A percentile compares a stretch with the other conserved stretches of the same genome.
These are phyloP conservation scores for Tetragonula clypearis DNA, from an alignment of 1,140 invertebrate genomes.

Conservation along the genomic window DNA sequence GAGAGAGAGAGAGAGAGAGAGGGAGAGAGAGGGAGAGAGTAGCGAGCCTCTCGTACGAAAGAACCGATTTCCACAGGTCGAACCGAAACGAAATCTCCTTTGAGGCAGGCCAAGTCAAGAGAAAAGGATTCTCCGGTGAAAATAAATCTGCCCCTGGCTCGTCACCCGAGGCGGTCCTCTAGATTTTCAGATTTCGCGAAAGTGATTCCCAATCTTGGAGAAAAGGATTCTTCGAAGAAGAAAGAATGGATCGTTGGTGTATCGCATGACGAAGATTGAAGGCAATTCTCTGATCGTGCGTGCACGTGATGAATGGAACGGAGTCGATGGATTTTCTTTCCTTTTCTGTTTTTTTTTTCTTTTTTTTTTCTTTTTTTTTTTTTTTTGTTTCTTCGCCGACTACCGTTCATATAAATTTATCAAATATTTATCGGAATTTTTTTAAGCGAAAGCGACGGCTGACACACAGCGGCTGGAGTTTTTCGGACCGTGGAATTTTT, in stretches of 20 bases:
- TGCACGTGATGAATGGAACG: not conserved
- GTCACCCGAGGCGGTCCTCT: conserved; percentile 3
- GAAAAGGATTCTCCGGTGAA: conserved; percentile 22
- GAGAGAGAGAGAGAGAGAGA: too few relatives aligned
- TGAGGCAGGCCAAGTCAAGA: conserved; percentile 7
- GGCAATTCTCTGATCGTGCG: not conserved
- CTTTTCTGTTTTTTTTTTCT: too few relatives aligned
- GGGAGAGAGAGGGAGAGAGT: too few relatives aligned
- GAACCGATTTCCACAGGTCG: conserved; percentile 1
- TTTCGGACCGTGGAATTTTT: not conserved
- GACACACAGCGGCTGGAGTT: not conserved
- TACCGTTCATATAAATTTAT: not conserved
- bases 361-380: too few relatives aligned
- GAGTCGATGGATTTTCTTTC: not conserved
- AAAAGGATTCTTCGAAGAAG: not conserved
- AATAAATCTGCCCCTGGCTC: conserved; percentile 35
- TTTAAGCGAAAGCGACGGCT: not conserved
- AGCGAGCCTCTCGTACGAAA: not conserved
- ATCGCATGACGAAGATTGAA: not conserved
- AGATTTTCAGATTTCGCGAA: conserved; percentile 40
- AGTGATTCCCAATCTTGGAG: conserved; percentile 52
- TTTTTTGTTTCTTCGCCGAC: too few relatives aligned
- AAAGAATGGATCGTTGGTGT: not conserved
- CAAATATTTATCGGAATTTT: not conserved
- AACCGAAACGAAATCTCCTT: conserved; percentile 23